Base-by-base conservation (phyloP, 2,888 invertebrate species). In the Thalpophila matura region DNA sequence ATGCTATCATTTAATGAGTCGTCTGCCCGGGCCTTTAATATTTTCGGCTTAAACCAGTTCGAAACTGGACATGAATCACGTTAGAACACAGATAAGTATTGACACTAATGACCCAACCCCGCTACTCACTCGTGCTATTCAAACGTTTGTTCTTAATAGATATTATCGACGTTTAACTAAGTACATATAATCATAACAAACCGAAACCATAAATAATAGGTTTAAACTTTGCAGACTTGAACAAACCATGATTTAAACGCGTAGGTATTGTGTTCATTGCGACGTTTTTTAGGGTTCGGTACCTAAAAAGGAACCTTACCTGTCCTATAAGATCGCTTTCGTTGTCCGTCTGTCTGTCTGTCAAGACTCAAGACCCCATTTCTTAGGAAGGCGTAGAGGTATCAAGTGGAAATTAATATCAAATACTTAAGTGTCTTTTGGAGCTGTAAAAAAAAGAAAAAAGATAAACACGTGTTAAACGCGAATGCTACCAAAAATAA, bases 41-140 rank as follows among this genome's bases (percentile, higher is more conserved):
- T 40, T 55, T 72, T 63, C 63, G 55, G 75, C 54, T 65, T 27
- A 9, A 71, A 79, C 82, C 58, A 46, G 82, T 75, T 77, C 10
- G 5, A 3, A 54, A 70, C 66, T 79, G 79, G 77, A 74, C 65
- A 68, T 76, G 73, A 76, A 74, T 78, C 78, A 77, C 73, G 62
- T 63, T 74, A 68, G 47, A 63, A 72, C 59, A 63, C 46, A 49
- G 67, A 74, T 80, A 79, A 59, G 53, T 69, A 77, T 69, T 79
- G 77, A 81, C 82, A 78, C 74, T 69, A 77, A 70, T 79, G 77
- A 81, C 82, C 79, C 74, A 67, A 69, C 81, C 69, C 59, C 51
- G 58, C 65, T 68, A 75, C 58, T 51, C 58, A 43, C 71, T 74
- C 75, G 74, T 80, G 74, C 67, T 67, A 53, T 53, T 45, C 31